A percentile compares a stretch with the other conserved stretches of the same genome.
Conservation (phyloP, 2,797 vertebrate species). For the Epinephelus malabaricus region DNA sequence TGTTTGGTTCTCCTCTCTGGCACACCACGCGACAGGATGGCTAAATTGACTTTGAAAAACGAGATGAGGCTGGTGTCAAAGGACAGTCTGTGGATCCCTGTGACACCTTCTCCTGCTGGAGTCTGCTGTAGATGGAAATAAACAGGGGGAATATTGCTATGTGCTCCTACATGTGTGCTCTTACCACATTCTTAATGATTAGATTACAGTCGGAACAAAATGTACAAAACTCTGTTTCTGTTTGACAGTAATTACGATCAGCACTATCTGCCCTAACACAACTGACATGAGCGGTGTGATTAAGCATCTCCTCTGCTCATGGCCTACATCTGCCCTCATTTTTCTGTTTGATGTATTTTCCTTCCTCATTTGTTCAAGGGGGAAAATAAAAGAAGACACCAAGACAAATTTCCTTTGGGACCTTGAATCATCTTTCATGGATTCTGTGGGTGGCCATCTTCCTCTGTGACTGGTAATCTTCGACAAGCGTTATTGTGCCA, state of each 20-base stretch:
- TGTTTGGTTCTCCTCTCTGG: constrained; percentile 52
- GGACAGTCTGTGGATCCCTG: constrained; percentile 26
- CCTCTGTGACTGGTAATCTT: constrained; percentile 46
- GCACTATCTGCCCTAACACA: constrained; percentile 25
- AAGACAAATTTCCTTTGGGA: constrained; percentile 69
- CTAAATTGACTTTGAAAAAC: constrained; percentile 69
- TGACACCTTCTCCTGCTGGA: constrained; percentile 19
- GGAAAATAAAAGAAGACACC: constrained; percentile 58
- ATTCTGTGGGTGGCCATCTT: constrained; percentile 57
- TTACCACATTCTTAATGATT: constrained; percentile 15
- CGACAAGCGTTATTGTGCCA: constrained; percentile 52
- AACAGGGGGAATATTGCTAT: neutral
- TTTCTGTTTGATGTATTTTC: constrained; percentile 72
- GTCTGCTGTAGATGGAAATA: constrained; percentile 33
- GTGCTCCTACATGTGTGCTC: neutral
- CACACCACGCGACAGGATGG: constrained; percentile 23
- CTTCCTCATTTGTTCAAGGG: constrained; percentile 44
- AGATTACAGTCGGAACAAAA: neutral
- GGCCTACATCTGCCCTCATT: constrained; percentile 70
- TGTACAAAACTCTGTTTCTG: neutral
- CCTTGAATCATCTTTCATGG: constrained; percentile 71
- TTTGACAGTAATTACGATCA: constrained; percentile 62
- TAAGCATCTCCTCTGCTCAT: constrained; percentile 50
- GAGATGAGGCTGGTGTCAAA: constrained; percentile 42
- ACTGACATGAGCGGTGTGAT: constrained; percentile 66